These are phyloP conservation scores for Cetoscarus ocellatus DNA, from an alignment of 2,797 vertebrate genomes.

Conservation along the genomic window DNA sequence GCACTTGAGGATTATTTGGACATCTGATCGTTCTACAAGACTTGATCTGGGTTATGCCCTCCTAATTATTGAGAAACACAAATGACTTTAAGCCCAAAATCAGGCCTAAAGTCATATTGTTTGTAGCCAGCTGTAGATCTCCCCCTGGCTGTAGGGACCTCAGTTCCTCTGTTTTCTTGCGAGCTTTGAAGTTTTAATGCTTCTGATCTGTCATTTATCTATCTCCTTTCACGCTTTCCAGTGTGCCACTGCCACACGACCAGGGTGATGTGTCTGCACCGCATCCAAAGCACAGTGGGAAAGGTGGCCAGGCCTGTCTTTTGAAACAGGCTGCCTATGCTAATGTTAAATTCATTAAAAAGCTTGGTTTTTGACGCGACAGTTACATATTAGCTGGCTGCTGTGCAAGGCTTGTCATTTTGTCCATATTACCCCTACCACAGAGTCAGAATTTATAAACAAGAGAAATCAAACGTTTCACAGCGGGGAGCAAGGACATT, in stretches of 20 bases:
- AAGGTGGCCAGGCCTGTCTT: conserved; percentile 34
- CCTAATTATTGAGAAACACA: too few species aligned
- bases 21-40: too few species aligned
- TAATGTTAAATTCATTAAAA: conserved; percentile 51
- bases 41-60: too few species aligned
- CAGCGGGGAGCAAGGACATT: conserved; percentile 6
- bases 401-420: conserved; percentile 36
- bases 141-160: conserved; percentile 34
- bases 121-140: conserved; percentile 8
- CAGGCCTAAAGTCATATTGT: too few species aligned
- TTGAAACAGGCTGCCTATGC: conserved; percentile 28
- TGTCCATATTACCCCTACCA: conserved; percentile 30
- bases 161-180: conserved; percentile 52
- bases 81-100: too few species aligned
- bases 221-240: conserved; percentile 59
- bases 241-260: conserved; percentile 37
- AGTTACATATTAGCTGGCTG: conserved; percentile 40
- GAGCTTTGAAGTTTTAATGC: conserved; percentile 70
- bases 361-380: conserved; percentile 20
- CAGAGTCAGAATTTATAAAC: conserved; percentile 30
- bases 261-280: conserved; percentile 43
- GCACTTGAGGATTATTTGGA: too few species aligned
- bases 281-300: conserved; percentile 40
- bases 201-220: conserved; percentile 74
- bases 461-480: conserved; percentile 39